phyloP scores from a whole-genome alignment of 2,888 invertebrate species.

The Cheilosia impressa region DNA sequence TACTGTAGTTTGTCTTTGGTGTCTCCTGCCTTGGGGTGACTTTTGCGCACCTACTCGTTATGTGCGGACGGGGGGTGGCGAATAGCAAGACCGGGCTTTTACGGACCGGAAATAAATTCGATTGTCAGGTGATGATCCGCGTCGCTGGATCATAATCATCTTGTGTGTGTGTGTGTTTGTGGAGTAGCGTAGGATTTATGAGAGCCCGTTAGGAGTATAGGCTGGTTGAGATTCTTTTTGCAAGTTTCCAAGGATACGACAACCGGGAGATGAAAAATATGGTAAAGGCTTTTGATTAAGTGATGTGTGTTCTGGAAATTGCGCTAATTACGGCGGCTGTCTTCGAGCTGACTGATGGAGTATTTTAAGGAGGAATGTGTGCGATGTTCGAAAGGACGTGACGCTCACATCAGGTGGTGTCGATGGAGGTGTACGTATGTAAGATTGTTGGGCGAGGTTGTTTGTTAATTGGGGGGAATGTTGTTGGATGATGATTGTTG shows the following conservation, averaged over 20 bases:
- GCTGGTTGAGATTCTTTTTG: slow-evolving; percentile 56
- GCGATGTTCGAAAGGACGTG: not conserved
- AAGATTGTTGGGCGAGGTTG: too few species aligned
- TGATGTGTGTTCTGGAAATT: slow-evolving; percentile 35
- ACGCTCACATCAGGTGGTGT: not conserved
- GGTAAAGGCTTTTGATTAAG: slow-evolving; percentile 65
- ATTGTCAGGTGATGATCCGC: slow-evolving; percentile 74
- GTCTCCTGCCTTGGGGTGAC: slow-evolving; percentile 47
- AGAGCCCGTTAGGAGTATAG: slow-evolving; percentile 44
- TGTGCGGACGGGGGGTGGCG: not conserved
- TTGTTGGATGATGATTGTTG: too few species aligned
- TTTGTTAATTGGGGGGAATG: too few species aligned
- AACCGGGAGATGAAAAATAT: slow-evolving; percentile 35
- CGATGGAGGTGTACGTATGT: too few species aligned
- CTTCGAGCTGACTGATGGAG: slow-evolving; percentile 35
- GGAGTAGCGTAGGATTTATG: slow-evolving; percentile 63
- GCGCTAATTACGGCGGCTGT: slow-evolving; percentile 58
- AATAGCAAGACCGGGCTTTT: slow-evolving; percentile 14
- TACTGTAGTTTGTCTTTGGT: slow-evolving; percentile 2
- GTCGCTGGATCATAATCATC: slow-evolving; percentile 72
- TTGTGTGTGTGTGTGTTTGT: slow-evolving; percentile 11
- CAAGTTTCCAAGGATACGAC: slow-evolving; percentile 6
- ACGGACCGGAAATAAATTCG: slow-evolving; percentile 70
- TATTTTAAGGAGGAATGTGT: not conserved
- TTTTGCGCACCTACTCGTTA: slow-evolving; percentile 55